Conservation (phyloP, 1,140 invertebrate species). For the Trichoplusia ni region DNA sequence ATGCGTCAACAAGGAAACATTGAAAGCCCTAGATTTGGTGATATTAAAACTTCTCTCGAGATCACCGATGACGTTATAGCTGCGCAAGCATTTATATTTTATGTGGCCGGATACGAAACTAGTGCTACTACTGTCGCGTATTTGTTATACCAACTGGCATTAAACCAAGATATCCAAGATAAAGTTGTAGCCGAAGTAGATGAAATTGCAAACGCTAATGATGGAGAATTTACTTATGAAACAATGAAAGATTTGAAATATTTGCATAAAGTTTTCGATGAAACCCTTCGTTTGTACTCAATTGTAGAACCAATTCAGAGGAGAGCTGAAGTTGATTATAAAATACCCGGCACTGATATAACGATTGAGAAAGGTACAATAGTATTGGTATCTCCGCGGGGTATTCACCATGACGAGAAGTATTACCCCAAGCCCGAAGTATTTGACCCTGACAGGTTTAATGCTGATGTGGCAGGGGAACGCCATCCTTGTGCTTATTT, state of each 20-base stretch:
- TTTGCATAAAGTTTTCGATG: slow-evolving; percentile 46
- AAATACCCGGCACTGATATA: slow-evolving; percentile 72
- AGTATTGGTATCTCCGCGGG: slow-evolving; percentile 15
- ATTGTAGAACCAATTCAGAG: slow-evolving; percentile 79
- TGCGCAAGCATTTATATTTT: slow-evolving; percentile 61
- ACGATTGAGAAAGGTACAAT: slow-evolving; percentile 69
- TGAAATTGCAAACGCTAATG: slow-evolving; percentile 53
- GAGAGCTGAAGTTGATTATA: slow-evolving; percentile 76
- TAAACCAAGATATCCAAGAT: slow-evolving; percentile 61
- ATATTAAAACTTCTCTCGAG: slow-evolving; percentile 10
- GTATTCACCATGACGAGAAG: slow-evolving; percentile 39
- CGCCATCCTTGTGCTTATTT: slow-evolving; percentile 27
- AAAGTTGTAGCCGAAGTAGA: slow-evolving; percentile 56
- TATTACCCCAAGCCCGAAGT: slow-evolving; percentile 15
- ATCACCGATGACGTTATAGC: slow-evolving; percentile 43
- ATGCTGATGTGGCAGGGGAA: not conserved
- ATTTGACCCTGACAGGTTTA: slow-evolving; percentile 24
- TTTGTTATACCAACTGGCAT: slow-evolving; percentile 57
- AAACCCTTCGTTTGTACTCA: slow-evolving; percentile 84
- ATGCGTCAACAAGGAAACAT: slow-evolving; percentile 46
- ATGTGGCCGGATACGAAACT: slow-evolving; percentile 61
- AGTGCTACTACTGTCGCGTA: slow-evolving; percentile 44
- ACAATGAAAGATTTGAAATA: slow-evolving; percentile 70
- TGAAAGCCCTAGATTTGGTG: not conserved
- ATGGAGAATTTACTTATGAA: slow-evolving; percentile 65